These are phyloP conservation scores for Melipona quadrifasciata DNA, from an alignment of 1,140 invertebrate species.

Conservation along the genomic window DNA sequence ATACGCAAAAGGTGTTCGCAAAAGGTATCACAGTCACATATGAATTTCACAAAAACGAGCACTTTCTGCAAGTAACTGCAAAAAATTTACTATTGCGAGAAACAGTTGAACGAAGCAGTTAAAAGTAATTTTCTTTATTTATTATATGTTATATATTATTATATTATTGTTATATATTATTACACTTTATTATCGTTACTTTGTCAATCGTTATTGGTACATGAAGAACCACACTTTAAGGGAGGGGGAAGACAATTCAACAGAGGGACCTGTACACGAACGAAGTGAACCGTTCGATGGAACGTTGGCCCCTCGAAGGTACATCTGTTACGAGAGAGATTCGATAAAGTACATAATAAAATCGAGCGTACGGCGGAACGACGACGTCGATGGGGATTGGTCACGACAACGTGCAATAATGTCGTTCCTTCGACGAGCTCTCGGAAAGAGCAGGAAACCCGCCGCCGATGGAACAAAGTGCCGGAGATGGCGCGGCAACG, in stretches of 20 bases:
- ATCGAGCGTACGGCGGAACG: conserved; percentile 39
- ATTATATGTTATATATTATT: no score
- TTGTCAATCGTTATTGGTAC: no score
- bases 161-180: no score
- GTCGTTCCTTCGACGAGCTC: conserved; percentile 60
- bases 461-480: conserved; percentile 44
- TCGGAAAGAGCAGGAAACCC: conserved; percentile 39
- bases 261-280: neutral
- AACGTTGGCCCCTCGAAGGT: conserved; percentile 6
- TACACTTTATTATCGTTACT: no score
- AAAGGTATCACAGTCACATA: no score
- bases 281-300: neutral
- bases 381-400: conserved; percentile 55
- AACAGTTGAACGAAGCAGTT: no score
- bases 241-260: neutral
- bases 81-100: no score
- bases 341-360: conserved; percentile 63
- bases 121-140: no score
- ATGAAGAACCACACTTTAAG: neutral
- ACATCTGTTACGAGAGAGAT: conserved; percentile 34
- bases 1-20: no score
- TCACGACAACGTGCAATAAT: conserved; percentile 64
- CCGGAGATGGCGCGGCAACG: conserved; percentile 37
- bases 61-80: no score
- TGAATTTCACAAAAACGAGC: no score